phyloP scores from a whole-genome alignment of 1,140 invertebrate species.

The Brachionus rubens region DNA sequence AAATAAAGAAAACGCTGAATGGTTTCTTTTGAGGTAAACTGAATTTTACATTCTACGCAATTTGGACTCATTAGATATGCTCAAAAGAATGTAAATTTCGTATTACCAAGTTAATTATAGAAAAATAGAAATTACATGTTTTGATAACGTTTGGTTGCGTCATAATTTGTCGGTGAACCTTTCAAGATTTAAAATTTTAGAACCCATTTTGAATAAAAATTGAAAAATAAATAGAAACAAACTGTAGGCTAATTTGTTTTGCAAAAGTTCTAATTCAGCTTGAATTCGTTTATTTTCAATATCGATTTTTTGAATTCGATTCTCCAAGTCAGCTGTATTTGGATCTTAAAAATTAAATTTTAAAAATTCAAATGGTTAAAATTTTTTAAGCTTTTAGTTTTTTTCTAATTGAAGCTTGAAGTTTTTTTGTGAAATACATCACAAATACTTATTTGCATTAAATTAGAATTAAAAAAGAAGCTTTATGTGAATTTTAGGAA shows the following conservation, averaged over 20 bases:
- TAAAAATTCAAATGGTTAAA: not conserved
- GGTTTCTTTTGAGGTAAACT: too few relatives aligned
- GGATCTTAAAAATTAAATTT: not conserved
- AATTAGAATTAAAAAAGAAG: too few relatives aligned
- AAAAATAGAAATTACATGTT: not conserved
- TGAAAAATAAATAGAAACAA: not conserved
- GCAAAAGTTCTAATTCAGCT: not conserved
- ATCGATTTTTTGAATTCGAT: constrained; percentile 31
- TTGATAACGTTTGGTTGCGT: not conserved
- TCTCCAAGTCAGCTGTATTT: not conserved
- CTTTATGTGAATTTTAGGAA: too few relatives aligned
- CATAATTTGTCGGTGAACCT: not conserved
- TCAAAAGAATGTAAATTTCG: too few relatives aligned
- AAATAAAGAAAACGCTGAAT: too few relatives aligned
- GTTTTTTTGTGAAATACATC: too few relatives aligned
- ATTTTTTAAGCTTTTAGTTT: not conserved
- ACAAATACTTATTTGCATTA: too few relatives aligned
- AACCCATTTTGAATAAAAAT: not conserved
- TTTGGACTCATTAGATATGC: too few relatives aligned
- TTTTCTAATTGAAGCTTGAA: too few relatives aligned
- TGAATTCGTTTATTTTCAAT: constrained; percentile 25
- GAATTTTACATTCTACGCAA: too few relatives aligned
- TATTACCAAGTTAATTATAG: too few relatives aligned
- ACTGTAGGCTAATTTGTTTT: not conserved
- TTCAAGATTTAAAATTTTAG: not conserved